Percentiles rank a stretch among this genome's conserved stretches.
These are phyloP conservation scores for Aphelinus atriplicis DNA, from an alignment of 1,140 invertebrate genomes.

Conservation along the genomic window DNA sequence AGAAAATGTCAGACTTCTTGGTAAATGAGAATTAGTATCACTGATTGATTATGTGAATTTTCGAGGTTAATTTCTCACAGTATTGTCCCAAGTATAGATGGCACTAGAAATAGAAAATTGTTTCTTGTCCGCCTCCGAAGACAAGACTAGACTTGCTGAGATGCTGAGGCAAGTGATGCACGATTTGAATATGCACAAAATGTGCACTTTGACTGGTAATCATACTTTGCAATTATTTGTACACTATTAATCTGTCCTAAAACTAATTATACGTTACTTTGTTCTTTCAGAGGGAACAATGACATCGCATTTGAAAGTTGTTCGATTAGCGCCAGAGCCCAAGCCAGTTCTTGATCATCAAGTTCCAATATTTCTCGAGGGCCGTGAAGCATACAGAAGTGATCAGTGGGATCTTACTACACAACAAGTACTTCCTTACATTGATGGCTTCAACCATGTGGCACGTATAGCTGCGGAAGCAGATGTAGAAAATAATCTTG, in stretches of 20 bases:
- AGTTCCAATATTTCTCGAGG: slow-evolving; percentile 85
- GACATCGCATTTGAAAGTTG: slow-evolving; percentile 83
- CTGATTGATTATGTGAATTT: slow-evolving; percentile 22
- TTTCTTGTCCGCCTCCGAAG: slow-evolving; percentile 77
- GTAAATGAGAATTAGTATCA: slow-evolving; percentile 60
- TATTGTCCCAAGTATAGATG: slow-evolving; percentile 65
- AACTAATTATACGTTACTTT: slow-evolving; percentile 12
- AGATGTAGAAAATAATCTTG: slow-evolving; percentile 92
- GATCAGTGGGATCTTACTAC: slow-evolving; percentile 94
- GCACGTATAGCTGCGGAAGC: slow-evolving; percentile 83
- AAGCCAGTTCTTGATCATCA: slow-evolving; percentile 87
- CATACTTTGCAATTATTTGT: slow-evolving; percentile 36
- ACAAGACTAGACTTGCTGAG: slow-evolving; percentile 73
- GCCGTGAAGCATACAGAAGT: slow-evolving; percentile 67
- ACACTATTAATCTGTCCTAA: neutral
- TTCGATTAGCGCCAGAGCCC: slow-evolving; percentile 80
- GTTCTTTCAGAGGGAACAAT: slow-evolving; percentile 74
- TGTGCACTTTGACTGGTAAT: slow-evolving; percentile 79
- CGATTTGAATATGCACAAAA: slow-evolving; percentile 82
- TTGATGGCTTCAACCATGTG: slow-evolving; percentile 93
- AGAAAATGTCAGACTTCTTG: slow-evolving; percentile 92
- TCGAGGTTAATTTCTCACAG: slow-evolving; percentile 12
- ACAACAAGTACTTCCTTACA: slow-evolving; percentile 87
- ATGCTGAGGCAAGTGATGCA: slow-evolving; percentile 81
- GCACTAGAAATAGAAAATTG: slow-evolving; percentile 84